Conservation (phyloP, 2,797 vertebrate species). For the Rhynchonycteris naso region DNA sequence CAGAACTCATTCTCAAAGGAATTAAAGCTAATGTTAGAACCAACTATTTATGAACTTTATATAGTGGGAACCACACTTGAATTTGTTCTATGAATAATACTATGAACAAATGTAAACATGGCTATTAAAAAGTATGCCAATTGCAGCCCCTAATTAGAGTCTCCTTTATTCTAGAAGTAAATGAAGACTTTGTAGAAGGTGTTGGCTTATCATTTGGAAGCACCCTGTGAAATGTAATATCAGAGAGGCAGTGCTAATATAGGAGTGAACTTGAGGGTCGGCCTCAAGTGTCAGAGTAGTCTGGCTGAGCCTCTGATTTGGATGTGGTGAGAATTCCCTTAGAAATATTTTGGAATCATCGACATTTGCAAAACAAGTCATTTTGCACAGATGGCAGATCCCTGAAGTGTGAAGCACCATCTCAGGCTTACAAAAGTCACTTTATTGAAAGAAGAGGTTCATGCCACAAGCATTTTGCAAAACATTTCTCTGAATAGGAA, state of each 20-base stretch:
- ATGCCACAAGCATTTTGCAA: background rate
- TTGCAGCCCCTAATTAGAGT: background rate
- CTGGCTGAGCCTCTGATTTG: slow-evolving; percentile 26
- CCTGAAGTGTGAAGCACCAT: background rate
- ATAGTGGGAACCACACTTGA: background rate
- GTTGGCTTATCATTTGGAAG: background rate
- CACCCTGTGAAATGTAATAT: background rate
- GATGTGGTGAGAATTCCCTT: background rate
- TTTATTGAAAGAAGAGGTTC: background rate
- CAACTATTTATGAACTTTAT: slow-evolving; percentile 22
- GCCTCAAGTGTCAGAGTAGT: background rate
- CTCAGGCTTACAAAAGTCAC: background rate
- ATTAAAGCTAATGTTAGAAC: slow-evolving; percentile 52
- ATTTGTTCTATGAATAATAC: background rate
- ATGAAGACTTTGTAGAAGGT: background rate
- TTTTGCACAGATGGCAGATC: background rate
- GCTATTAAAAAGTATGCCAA: background rate
- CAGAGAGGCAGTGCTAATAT: background rate
- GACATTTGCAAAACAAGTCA: slow-evolving; percentile 56
- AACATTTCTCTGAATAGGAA: background rate
- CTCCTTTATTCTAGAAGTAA: background rate
- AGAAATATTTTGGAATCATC: slow-evolving; percentile 36
- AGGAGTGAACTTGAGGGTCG: background rate
- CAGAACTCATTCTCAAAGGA: slow-evolving; percentile 22
- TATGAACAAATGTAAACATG: slow-evolving; percentile 1